A percentile compares a stretch with the other conserved stretches of the same genome.
These are phyloP conservation scores for Oscheius sp. DNA, from an alignment of 2,888 invertebrate species.

Conservation along the genomic window DNA sequence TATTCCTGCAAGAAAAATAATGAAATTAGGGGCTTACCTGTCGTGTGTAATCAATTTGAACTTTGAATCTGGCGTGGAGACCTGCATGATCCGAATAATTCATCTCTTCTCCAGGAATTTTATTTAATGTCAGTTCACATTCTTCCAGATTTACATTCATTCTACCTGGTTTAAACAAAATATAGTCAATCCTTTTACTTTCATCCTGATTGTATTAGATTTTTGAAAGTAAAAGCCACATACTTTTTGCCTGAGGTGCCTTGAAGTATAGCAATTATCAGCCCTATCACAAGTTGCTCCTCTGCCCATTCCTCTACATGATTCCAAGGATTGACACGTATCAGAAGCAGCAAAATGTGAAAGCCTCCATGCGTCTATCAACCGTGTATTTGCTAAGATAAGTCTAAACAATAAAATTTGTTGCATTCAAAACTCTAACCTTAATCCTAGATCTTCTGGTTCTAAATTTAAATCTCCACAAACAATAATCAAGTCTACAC, in stretches of 20 bases:
- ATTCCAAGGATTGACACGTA: conserved; percentile 21
- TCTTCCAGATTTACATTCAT: conserved; percentile 48
- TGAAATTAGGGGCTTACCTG: conserved; percentile 34
- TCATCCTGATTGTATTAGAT: conserved; percentile 63
- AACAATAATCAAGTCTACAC: conserved; percentile 82
- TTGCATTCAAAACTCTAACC: conserved; percentile 25
- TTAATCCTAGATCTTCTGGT: conserved; percentile 78
- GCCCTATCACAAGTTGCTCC: conserved; percentile 82
- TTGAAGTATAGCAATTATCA: conserved; percentile 83
- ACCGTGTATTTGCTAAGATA: conserved; percentile 58
- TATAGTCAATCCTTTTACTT: conserved; percentile 92
- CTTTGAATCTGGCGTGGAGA: conserved; percentile 57
- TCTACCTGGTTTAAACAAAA: conserved; percentile 77
- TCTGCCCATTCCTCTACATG: conserved; percentile 38
- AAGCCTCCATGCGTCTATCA: conserved; percentile 65
- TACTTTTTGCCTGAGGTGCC: conserved; percentile 32
- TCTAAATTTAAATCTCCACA: conserved; percentile 94
- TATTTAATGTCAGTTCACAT: conserved; percentile 52
- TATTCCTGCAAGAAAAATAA: conserved; percentile 44
- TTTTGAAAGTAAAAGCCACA: not conserved
- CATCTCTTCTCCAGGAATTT: conserved; percentile 47
- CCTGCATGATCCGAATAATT: conserved; percentile 69
- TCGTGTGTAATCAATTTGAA: conserved; percentile 36
- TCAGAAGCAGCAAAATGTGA: conserved; percentile 33
- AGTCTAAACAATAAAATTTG: conserved; percentile 33